phyloP scores from a whole-genome alignment of 2,888 invertebrate species.

The Apamea sordens region DNA sequence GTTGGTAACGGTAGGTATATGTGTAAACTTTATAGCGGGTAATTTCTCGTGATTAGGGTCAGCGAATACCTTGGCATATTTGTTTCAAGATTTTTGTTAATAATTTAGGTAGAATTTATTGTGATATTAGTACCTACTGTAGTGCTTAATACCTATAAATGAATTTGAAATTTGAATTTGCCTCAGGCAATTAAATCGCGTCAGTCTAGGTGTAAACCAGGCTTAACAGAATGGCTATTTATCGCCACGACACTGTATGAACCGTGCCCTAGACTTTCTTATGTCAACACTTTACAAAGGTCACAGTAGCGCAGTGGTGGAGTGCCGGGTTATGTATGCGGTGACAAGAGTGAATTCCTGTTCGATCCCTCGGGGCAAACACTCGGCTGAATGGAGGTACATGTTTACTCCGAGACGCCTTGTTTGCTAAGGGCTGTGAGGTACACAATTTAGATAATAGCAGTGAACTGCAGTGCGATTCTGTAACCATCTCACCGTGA shows the following conservation, averaged over 20 bases:
- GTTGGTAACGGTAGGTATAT: no score
- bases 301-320: not conserved
- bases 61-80: not conserved
- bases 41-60: not conserved
- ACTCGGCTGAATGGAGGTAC: conserved; percentile 2
- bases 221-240: not conserved
- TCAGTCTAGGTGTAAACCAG: not conserved
- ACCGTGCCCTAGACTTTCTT: not conserved
- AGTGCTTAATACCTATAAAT: not conserved
- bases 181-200: not conserved
- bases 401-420: conserved; percentile 8
- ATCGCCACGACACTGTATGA: not conserved
- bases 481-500: no score
- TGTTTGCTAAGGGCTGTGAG: conserved; percentile 2
- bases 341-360: not conserved
- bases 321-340: not conserved
- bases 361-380: conserved; percentile 29
- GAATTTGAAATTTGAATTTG: no score
- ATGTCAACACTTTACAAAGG: not conserved
- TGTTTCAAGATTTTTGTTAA: not conserved
- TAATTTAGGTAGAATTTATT: not conserved
- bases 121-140: no score
- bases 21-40: no score
- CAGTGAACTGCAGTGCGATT: no score
- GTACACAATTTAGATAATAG: conserved; percentile 9